A percentile compares a stretch with the other conserved stretches of the same genome.
These are phyloP conservation scores for Trachelus tabidus DNA, from an alignment of 2,888 invertebrate genomes.

Conservation along the genomic window DNA sequence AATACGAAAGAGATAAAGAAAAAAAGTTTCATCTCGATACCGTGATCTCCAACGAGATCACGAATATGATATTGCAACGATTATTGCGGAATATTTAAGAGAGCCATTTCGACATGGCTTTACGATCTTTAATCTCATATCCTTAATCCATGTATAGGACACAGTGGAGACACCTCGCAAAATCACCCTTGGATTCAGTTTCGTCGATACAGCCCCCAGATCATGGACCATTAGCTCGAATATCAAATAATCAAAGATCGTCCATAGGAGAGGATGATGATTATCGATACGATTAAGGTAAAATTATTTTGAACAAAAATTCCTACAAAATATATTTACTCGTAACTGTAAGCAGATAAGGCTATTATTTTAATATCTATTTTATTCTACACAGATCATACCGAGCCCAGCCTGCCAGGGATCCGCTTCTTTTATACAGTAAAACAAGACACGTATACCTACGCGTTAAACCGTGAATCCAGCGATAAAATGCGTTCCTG, in stretches of 20 bases:
- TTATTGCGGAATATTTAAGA: background rate
- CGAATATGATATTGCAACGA: background rate
- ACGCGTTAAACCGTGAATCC: conserved; percentile 26
- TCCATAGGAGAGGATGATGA: background rate
- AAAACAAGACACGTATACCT: background rate
- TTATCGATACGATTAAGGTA: background rate
- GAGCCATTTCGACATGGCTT: background rate
- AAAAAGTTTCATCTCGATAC: background rate
- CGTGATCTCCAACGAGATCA: background rate
- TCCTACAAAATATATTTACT: background rate
- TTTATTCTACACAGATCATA: background rate
- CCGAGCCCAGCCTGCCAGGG: background rate
- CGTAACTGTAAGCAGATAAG: background rate
- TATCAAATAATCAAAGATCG: background rate
- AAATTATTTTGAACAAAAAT: background rate
- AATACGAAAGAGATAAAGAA: background rate
- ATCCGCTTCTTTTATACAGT: background rate
- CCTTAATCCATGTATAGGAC: background rate
- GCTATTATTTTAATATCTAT: background rate
- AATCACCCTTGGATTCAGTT: background rate
- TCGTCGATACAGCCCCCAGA: background rate
- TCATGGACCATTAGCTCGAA: background rate
- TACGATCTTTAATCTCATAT: background rate
- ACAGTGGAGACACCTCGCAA: background rate
- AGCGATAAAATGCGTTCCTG: conserved; percentile 49